phyloP scores from a whole-genome alignment of 1,140 invertebrate genomes.

The Leptopilina clavipes region DNA sequence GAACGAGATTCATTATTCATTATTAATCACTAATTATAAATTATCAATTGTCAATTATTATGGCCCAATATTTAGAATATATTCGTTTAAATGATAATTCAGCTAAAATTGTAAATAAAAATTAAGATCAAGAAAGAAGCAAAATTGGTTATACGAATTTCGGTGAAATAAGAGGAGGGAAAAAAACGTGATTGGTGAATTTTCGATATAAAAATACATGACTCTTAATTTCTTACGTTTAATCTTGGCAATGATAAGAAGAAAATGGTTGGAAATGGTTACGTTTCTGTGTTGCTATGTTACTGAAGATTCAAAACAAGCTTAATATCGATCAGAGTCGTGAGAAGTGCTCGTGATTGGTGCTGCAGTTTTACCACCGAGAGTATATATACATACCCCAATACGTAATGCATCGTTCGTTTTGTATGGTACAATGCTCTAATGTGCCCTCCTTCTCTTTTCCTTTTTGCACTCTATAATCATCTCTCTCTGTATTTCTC shows the following conservation, averaged over 20 bases:
- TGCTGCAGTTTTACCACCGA: slow-evolving; percentile 20
- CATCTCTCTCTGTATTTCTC: slow-evolving; percentile 2
- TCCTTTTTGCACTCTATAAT: background rate
- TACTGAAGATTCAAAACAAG: slow-evolving; percentile 27
- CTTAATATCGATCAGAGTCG: slow-evolving; percentile 30
- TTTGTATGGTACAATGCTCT: slow-evolving; percentile 30
- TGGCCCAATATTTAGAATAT: too few relatives aligned
- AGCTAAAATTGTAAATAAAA: too few relatives aligned
- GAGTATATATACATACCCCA: slow-evolving; percentile 11
- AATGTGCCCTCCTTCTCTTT: slow-evolving; percentile 30
- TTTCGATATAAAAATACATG: too few relatives aligned
- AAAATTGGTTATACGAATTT: too few relatives aligned
- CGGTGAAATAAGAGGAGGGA: too few relatives aligned
- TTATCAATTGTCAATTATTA: too few relatives aligned
- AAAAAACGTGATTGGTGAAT: too few relatives aligned
- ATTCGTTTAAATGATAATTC: too few relatives aligned
- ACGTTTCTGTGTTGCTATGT: slow-evolving; percentile 24
- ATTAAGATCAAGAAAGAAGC: too few relatives aligned
- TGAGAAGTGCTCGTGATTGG: slow-evolving; percentile 22
- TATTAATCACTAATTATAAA: too few relatives aligned
- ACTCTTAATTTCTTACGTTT: too few relatives aligned
- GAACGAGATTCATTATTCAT: too few relatives aligned
- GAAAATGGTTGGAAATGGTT: slow-evolving; percentile 3
- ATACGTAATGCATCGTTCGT: slow-evolving; percentile 21
- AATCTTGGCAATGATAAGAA: background rate